Conservation (phyloP, 2,888 invertebrate species). For the Tupiocoris notatus region DNA sequence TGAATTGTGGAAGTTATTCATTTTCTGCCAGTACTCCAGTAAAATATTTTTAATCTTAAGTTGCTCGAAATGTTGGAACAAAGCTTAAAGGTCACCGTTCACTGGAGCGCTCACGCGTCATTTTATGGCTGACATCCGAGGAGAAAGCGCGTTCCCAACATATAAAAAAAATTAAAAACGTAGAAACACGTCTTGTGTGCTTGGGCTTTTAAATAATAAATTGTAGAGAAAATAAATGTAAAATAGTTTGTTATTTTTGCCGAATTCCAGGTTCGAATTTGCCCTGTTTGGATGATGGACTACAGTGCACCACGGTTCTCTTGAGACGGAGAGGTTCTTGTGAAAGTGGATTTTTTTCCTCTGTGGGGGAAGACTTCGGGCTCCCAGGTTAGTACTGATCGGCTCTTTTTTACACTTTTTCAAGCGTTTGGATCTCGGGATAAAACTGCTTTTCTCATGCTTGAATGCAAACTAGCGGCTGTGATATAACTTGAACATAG, state of each 20-base stretch:
- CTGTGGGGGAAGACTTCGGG: conserved; percentile 72
- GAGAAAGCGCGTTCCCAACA: background rate
- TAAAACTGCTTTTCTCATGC: background rate
- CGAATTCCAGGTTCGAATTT: conserved; percentile 46
- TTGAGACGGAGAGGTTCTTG: conserved; percentile 77
- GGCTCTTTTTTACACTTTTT: background rate
- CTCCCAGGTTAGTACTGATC: conserved; percentile 54
- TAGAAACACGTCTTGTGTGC: no score
- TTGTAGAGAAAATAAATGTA: background rate
- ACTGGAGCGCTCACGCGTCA: no score
- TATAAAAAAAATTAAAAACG: background rate
- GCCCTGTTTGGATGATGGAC: conserved; percentile 17
- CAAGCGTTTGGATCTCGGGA: background rate
- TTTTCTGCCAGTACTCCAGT: no score
- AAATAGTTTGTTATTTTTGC: background rate
- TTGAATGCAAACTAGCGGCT: no score
- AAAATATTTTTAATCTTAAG: no score
- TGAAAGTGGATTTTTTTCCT: conserved; percentile 87
- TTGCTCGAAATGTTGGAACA: no score
- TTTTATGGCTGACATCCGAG: background rate
- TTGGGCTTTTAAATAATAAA: no score
- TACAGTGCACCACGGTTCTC: conserved; percentile 13
- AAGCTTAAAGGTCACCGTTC: no score
- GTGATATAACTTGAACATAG: no score
- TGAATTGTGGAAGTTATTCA: no score